phyloP scores from a whole-genome alignment of 1,140 invertebrate species.

The Hyles vespertilio region DNA sequence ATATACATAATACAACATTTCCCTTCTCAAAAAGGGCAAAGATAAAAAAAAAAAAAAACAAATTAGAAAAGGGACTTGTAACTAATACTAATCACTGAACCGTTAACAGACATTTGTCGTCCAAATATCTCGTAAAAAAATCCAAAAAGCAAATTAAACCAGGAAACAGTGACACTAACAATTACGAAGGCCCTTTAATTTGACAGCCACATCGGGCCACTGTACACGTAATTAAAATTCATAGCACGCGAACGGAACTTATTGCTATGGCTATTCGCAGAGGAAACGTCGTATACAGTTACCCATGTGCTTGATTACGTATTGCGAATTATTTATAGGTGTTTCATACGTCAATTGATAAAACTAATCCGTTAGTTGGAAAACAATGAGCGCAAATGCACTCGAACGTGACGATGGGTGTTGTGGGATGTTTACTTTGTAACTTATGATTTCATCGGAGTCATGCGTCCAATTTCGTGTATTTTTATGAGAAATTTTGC shows the following conservation, averaged over 20 bases:
- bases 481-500: too few species aligned
- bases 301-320: constrained; percentile 22
- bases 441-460: too few species aligned
- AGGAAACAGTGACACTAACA: background rate
- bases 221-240: constrained; percentile 17
- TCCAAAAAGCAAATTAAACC: too few species aligned
- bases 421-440: too few species aligned
- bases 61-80: too few species aligned
- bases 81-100: too few species aligned
- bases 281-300: constrained; percentile 35
- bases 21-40: too few species aligned
- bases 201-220: background rate
- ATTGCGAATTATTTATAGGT: constrained; percentile 28
- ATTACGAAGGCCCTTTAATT: background rate
- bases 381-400: constrained; percentile 7
- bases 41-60: too few species aligned
- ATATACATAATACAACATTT: too few species aligned
- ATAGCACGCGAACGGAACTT: constrained; percentile 27
- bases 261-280: constrained; percentile 24
- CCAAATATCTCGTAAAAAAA: too few species aligned
- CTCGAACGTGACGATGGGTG: constrained; percentile 2
- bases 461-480: too few species aligned
- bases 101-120: too few species aligned
- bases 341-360: constrained; percentile 8
- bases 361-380: constrained; percentile 7